Conservation (phyloP, 2,888 invertebrate genomes). For the Lochmaea crataegi region DNA sequence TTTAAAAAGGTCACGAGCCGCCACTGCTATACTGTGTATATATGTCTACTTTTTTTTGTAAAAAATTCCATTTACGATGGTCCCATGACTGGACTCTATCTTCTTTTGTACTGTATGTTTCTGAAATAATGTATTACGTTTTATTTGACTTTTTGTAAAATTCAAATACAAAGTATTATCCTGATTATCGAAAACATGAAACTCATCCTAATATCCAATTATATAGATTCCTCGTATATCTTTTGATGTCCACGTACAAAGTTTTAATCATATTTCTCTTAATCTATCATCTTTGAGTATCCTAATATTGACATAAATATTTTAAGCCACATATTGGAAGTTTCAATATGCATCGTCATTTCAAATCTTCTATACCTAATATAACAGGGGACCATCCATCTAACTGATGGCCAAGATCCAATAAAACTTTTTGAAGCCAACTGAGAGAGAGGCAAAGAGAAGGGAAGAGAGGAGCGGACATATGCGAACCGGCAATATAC, state of each 20-base stretch:
- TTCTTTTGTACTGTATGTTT: too few species aligned
- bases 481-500: constrained; percentile 35
- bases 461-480: constrained; percentile 18
- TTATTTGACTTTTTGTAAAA: too few species aligned
- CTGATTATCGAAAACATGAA: not conserved
- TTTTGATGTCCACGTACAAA: not conserved
- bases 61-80: too few species aligned
- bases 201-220: not conserved
- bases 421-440: constrained; percentile 33
- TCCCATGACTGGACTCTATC: too few species aligned
- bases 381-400: constrained; percentile 30
- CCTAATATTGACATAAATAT: constrained; percentile 19
- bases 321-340: constrained; percentile 10
- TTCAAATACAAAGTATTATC: too few species aligned
- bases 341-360: constrained; percentile 26
- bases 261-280: not conserved
- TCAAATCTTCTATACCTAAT: constrained; percentile 26
- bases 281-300: not conserved
- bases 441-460: constrained; percentile 7
- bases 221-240: not conserved
- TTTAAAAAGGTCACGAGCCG: too few species aligned
- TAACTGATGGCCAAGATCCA: constrained; percentile 33
- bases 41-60: too few species aligned
- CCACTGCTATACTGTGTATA: too few species aligned
- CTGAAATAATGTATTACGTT: too few species aligned